Conservation (phyloP, 2,113 vertebrate genomes). For the Eulemur macaco region DNA sequence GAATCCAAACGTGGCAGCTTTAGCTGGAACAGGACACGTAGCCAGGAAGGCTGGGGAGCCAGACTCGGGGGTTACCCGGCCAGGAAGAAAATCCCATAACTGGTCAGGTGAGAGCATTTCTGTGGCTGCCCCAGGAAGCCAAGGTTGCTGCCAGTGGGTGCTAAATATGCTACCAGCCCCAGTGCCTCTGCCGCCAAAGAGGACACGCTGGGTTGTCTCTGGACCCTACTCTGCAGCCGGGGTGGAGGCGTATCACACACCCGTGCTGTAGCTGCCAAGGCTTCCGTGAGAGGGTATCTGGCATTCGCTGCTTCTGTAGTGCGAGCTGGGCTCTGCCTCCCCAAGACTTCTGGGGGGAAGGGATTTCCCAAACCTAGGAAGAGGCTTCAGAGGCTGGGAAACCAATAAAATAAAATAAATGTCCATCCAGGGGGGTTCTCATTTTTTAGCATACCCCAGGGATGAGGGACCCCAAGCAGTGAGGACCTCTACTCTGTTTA, state of each 20-base stretch:
- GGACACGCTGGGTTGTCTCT: background rate
- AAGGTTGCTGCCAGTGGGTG: background rate
- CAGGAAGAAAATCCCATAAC: background rate
- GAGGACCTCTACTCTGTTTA: background rate
- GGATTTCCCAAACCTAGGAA: background rate
- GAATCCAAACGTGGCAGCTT: background rate
- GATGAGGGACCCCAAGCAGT: background rate
- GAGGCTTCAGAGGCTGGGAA: background rate
- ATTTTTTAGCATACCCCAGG: background rate
- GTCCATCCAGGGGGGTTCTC: background rate
- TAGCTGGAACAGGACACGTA: background rate
- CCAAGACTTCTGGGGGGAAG: background rate
- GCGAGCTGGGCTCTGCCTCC: background rate
- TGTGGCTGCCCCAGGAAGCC: background rate
- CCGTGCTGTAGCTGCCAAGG: background rate
- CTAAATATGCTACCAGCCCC: background rate
- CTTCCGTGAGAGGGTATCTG: rapidly evolving
- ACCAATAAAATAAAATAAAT: background rate
- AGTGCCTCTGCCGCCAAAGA: background rate
- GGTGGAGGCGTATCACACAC: background rate
- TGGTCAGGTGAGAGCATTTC: background rate
- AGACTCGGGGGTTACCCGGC: background rate
- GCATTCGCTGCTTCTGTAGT: background rate
- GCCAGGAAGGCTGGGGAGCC: background rate
- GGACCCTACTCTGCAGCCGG: background rate